Percentiles rank a stretch among this genome's conserved stretches.
Evolutionary conservation across 2,888 invertebrate species (phyloP).

Genomic region (Tipula lateralis): DNA sequence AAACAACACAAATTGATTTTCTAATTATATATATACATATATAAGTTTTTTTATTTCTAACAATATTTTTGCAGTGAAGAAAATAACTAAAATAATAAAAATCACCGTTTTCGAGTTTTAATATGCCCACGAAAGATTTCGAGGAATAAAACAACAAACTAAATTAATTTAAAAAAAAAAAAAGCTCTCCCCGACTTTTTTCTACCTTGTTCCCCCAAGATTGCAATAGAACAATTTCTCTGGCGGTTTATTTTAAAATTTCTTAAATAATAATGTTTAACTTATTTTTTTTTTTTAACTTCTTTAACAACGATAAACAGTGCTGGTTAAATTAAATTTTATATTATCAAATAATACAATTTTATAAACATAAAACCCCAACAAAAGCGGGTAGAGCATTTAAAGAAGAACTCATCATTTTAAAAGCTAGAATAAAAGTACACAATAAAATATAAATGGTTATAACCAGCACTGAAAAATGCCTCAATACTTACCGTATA

Average conservation of each 20-base stretch:
- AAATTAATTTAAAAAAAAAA: constrained; percentile 3
- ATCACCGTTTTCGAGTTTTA: neutral
- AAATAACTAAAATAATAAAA: neutral
- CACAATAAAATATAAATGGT: neutral
- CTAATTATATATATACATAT: neutral
- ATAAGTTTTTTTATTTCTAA: neutral
- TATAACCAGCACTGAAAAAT: neutral
- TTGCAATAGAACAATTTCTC: neutral
- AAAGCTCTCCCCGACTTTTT: constrained; percentile 24
- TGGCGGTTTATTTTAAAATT: neutral
- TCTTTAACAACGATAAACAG: neutral
- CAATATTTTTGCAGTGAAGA: constrained; percentile 12
- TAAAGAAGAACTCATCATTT: neutral
- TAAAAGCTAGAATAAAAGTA: neutral
- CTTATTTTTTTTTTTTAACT: neutral
- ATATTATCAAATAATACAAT: neutral
- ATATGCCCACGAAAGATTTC: neutral
- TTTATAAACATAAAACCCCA: neutral
- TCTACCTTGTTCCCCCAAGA: neutral
- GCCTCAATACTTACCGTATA: neutral
- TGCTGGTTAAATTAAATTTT: neutral
- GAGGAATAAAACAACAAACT: neutral
- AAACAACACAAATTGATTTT: constrained; percentile 27
- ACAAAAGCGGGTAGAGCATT: constrained; percentile 16
- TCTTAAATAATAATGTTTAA: neutral